A percentile compares a stretch with the other conserved stretches of the same genome.
phyloP scores from a whole-genome alignment of 2,888 invertebrate species.

The Ceratothoa steindachneri region DNA sequence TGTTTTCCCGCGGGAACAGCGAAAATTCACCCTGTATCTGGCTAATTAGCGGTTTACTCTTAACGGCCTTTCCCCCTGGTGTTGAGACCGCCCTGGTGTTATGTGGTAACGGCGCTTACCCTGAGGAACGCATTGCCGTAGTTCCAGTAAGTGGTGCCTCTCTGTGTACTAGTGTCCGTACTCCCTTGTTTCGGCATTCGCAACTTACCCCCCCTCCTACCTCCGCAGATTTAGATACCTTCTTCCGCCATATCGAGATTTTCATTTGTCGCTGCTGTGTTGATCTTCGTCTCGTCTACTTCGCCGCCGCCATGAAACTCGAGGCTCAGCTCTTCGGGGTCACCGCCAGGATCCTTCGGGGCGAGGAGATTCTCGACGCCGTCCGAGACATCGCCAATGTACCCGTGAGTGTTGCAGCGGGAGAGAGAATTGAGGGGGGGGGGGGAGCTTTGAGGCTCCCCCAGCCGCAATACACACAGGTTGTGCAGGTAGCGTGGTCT shows the following conservation, averaged over 20 bases:
- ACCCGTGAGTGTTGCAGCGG: too few species aligned
- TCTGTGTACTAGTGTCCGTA: not conserved
- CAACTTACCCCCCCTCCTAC: not conserved
- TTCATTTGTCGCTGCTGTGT: not conserved
- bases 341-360: conserved; percentile 27
- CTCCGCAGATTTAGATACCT: not conserved
- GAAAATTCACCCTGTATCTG: conserved; percentile 52
- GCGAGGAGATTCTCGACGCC: conserved; percentile 25
- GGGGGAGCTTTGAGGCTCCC: too few species aligned
- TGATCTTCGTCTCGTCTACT: not conserved
- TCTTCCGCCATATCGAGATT: not conserved
- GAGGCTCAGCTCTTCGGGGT: conserved; percentile 33
- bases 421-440: too few species aligned
- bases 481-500: too few species aligned
- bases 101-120: conserved; percentile 60
- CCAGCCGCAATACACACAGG: too few species aligned
- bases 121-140: conserved; percentile 1
- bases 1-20: conserved; percentile 46
- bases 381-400: conserved; percentile 21
- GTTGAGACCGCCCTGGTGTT: conserved; percentile 63
- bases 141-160: not conserved
- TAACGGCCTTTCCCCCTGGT: conserved; percentile 88
- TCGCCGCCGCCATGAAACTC: conserved; percentile 26
- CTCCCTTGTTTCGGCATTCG: not conserved
- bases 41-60: conserved; percentile 65